Conservation (phyloP, 1,140 invertebrate species). For the Marisa cornuarietis region DNA sequence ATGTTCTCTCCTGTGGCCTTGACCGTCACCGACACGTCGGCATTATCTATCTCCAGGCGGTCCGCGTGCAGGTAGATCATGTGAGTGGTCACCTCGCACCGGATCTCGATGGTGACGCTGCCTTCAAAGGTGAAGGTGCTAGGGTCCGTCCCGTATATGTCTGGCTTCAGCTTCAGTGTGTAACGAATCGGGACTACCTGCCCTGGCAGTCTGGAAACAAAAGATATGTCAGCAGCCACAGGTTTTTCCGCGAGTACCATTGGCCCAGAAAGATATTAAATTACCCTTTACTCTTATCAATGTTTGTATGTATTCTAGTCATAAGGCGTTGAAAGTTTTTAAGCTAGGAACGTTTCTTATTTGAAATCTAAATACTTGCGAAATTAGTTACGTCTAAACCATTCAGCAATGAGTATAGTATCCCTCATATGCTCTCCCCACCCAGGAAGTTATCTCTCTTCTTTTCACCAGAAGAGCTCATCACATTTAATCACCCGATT, state of each 20-base stretch:
- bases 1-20: neutral
- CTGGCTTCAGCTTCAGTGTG: conserved; percentile 45
- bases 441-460: too few relatives aligned
- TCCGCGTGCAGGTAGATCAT: conserved; percentile 75
- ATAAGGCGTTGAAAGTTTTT: too few relatives aligned
- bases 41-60: conserved; percentile 3
- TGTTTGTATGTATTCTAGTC: too few relatives aligned
- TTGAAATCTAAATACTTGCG: too few relatives aligned
- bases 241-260: too few relatives aligned
- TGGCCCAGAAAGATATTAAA: neutral
- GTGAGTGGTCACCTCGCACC: conserved; percentile 69
- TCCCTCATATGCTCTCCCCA: too few relatives aligned
- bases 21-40: conserved; percentile 8
- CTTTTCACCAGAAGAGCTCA: too few relatives aligned
- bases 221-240: neutral
- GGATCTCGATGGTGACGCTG: conserved; percentile 75
- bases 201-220: conserved; percentile 36
- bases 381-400: too few relatives aligned
- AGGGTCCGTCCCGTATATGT: conserved; percentile 40
- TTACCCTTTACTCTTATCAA: too few relatives aligned
- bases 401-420: too few relatives aligned
- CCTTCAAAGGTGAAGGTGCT: conserved; percentile 72
- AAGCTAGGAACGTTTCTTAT: too few relatives aligned
- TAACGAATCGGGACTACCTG: conserved; percentile 47
- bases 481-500: too few relatives aligned